These are phyloP conservation scores for Drosophila pallidifrons DNA, from an alignment of 1,140 invertebrate species.

Conservation along the genomic window DNA sequence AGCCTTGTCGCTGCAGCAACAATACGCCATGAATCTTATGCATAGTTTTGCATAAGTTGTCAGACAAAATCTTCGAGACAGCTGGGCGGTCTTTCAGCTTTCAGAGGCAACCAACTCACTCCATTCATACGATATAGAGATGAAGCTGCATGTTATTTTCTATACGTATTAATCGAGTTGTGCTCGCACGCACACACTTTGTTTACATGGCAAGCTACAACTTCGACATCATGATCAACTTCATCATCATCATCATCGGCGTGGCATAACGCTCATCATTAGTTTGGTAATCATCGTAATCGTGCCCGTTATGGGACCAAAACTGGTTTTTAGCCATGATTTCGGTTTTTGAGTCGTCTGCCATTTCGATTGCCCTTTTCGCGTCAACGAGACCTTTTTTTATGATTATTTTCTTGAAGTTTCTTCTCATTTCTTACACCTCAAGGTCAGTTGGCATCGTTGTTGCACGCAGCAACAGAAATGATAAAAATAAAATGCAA, in stretches of 20 bases:
- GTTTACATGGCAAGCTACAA: slow-evolving; percentile 65
- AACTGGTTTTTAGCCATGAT: slow-evolving; percentile 45
- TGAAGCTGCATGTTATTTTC: not conserved
- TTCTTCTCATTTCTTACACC: slow-evolving; percentile 40
- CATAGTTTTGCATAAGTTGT: slow-evolving; percentile 66
- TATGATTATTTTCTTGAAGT: not conserved
- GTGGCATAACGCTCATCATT: slow-evolving; percentile 22
- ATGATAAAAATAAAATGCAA: slow-evolving; percentile 65
- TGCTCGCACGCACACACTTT: slow-evolving; percentile 68
- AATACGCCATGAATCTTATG: slow-evolving; percentile 70
- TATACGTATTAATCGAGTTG: slow-evolving; percentile 72
- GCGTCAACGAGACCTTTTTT: slow-evolving; percentile 29
- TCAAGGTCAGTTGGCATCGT: slow-evolving; percentile 69
- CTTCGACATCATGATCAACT: slow-evolving; percentile 12
- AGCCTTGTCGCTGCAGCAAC: slow-evolving; percentile 47
- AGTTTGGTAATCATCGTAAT: slow-evolving; percentile 21
- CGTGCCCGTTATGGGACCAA: slow-evolving; percentile 44
- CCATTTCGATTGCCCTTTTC: slow-evolving; percentile 48
- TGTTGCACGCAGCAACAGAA: slow-evolving; percentile 23
- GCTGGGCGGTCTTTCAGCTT: slow-evolving; percentile 35
- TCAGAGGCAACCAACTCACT: slow-evolving; percentile 13
- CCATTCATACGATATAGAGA: not conserved
- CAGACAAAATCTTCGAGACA: slow-evolving; percentile 29
- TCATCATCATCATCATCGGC: not conserved
- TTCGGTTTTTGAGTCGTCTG: slow-evolving; percentile 24